A percentile compares a stretch with the other conserved stretches of the same genome.
Evolutionary conservation across 37 sponge, comb jelly and placozoan genomes (phyloP).

Genomic region (Spongilla lacustris): DNA sequence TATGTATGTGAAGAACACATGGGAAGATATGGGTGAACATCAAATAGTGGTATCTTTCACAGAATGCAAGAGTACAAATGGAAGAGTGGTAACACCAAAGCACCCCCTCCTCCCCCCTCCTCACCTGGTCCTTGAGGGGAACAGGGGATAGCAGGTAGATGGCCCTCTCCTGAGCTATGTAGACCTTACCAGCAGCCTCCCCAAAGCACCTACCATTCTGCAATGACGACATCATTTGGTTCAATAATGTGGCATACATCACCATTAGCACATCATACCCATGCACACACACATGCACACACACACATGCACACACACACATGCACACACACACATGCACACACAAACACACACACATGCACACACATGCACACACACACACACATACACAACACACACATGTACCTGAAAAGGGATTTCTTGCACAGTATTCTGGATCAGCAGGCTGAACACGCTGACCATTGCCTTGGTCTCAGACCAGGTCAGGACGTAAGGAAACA

Average conservation of each 20-base stretch:
- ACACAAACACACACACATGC: neutral
- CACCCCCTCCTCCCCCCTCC: neutral
- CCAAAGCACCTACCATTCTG: conserved; percentile 51
- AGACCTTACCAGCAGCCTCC: conserved; percentile 46
- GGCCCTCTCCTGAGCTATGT: conserved; percentile 39
- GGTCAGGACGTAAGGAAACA: no score
- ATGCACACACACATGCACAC: no score
- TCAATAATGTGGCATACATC: no score
- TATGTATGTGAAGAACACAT: conserved; percentile 51
- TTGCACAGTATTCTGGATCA: no score
- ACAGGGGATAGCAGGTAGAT: conserved; percentile 59
- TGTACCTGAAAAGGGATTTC: no score
- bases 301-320: no score
- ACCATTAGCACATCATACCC: no score
- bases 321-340: neutral
- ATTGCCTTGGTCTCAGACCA: no score
- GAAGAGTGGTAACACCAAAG: conserved; percentile 42
- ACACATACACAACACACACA: neutral
- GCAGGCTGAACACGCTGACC: no score
- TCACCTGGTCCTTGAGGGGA: conserved; percentile 70
- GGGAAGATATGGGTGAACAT: conserved; percentile 61
- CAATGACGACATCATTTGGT: no score
- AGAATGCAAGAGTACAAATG: conserved; percentile 51
- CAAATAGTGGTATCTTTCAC: no score
- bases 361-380: neutral